Conservation (phyloP, 2,113 vertebrate genomes). For the Limanda limanda region DNA sequence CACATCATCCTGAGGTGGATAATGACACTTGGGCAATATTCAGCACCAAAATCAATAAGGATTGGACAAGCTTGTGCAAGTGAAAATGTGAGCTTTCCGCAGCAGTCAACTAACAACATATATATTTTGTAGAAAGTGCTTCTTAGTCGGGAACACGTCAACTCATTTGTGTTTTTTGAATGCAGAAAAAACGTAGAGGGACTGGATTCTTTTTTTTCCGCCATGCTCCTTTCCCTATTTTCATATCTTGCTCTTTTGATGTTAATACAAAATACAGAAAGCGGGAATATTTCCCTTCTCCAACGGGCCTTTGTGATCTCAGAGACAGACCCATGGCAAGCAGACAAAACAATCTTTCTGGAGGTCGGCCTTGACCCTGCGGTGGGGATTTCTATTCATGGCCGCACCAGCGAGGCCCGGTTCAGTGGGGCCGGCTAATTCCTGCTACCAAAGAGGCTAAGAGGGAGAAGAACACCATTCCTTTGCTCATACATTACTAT, state of each 20-base stretch:
- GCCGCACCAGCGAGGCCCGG: constrained; percentile 48
- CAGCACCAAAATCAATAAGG: constrained; percentile 78
- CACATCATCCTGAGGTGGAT: constrained; percentile 52
- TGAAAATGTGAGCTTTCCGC: constrained; percentile 25
- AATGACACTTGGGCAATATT: constrained; percentile 76
- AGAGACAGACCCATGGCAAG: constrained; percentile 44
- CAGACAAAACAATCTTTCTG: constrained; percentile 73
- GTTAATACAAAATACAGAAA: constrained; percentile 35
- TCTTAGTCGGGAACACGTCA: constrained; percentile 17
- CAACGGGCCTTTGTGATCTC: constrained; percentile 66
- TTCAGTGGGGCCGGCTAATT: constrained; percentile 64
- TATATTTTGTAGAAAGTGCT: constrained; percentile 49
- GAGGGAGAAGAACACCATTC: constrained; percentile 55
- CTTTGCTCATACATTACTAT: constrained; percentile 38
- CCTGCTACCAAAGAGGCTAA: constrained; percentile 50
- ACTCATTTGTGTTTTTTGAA: constrained; percentile 27
- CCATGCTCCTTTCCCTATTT: background rate
- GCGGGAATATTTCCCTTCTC: constrained; percentile 67
- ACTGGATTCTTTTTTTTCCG: background rate
- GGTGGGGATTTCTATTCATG: constrained; percentile 65
- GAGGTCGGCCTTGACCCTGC: constrained; percentile 60
- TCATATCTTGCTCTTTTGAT: constrained; percentile 17
- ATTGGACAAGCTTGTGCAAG: constrained; percentile 59
- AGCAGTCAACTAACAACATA: constrained; percentile 62
- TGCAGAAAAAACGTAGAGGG: background rate